Percentiles rank a stretch among this genome's conserved stretches.
Evolutionary conservation across 2,888 invertebrate genomes (phyloP).

Genomic region (Drosophila barbarae): DNA sequence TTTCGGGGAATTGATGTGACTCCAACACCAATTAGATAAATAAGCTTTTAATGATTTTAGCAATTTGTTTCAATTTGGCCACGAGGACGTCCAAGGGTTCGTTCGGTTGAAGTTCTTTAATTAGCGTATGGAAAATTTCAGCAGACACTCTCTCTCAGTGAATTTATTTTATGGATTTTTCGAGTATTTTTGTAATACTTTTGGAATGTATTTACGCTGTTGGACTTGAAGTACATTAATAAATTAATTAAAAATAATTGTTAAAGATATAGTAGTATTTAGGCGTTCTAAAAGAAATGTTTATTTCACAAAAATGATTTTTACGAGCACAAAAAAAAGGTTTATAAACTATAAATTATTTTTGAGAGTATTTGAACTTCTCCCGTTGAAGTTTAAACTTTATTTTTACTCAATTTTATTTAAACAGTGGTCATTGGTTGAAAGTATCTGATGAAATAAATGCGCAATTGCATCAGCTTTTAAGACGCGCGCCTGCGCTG

Average conservation of each 20-base stretch:
- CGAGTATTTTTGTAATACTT: conserved; percentile 6
- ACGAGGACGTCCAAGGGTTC: conserved; percentile 12
- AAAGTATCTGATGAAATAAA: conserved; percentile 63
- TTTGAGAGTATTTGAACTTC: conserved; percentile 1
- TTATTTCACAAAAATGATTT: background rate
- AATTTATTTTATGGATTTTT: conserved; percentile 13
- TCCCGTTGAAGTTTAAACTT: background rate
- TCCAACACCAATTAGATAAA: conserved; percentile 63
- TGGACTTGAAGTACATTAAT: background rate
- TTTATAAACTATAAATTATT: no score
- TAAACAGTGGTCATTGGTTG: conserved; percentile 16
- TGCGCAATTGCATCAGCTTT: conserved; percentile 65
- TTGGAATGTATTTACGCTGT: background rate
- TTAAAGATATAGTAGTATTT: background rate
- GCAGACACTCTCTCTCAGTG: conserved; percentile 4
- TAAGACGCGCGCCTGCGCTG: conserved; percentile 51
- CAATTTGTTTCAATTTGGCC: conserved; percentile 53
- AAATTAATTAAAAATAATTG: background rate
- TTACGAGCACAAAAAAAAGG: background rate
- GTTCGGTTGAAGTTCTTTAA: conserved; percentile 21
- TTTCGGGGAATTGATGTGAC: conserved; percentile 31
- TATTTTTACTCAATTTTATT: background rate
- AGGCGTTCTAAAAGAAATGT: background rate
- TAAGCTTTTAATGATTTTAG: conserved; percentile 58
- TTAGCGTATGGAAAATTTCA: conserved; percentile 30